These are phyloP conservation scores for Tetheella fluctuosa DNA, from an alignment of 2,888 invertebrate genomes.

Conservation along the genomic window DNA sequence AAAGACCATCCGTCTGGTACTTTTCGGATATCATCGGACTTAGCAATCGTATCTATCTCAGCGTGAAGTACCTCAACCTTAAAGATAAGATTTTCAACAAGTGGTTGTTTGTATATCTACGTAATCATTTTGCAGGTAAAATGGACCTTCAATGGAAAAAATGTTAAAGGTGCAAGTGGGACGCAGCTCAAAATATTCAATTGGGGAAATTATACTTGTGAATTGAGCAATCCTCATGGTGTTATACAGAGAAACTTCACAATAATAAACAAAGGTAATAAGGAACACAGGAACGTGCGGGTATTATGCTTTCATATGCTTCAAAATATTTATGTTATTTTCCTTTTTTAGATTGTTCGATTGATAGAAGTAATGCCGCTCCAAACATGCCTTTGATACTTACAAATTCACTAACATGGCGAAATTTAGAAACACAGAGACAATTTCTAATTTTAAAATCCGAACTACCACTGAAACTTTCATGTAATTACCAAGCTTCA, in stretches of 20 bases:
- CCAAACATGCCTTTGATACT: constrained; percentile 30
- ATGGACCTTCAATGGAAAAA: constrained; percentile 28
- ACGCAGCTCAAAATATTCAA: constrained; percentile 15
- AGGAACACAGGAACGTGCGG: background rate
- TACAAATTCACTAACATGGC: constrained; percentile 23
- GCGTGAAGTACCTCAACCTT: no score
- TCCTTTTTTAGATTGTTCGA: constrained; percentile 35
- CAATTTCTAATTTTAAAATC: constrained; percentile 20
- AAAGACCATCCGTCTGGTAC: no score
- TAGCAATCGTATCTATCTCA: no score
- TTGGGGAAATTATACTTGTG: constrained; percentile 31
- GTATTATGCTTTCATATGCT: background rate
- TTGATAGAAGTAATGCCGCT: constrained; percentile 20
- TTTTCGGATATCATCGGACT: no score
- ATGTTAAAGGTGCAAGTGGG: background rate
- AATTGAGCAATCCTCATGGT: constrained; percentile 29
- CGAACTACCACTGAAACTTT: constrained; percentile 22
- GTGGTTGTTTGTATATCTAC: no score
- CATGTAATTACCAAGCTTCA: constrained; percentile 24
- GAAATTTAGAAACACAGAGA: constrained; percentile 14
- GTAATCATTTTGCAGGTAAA: no score
- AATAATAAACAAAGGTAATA: constrained; percentile 12
- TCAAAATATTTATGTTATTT: background rate
- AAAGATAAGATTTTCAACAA: no score
- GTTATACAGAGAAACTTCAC: constrained; percentile 20